Evolutionary conservation across 2,888 invertebrate genomes (phyloP).

Genomic region (Troides helena): DNA sequence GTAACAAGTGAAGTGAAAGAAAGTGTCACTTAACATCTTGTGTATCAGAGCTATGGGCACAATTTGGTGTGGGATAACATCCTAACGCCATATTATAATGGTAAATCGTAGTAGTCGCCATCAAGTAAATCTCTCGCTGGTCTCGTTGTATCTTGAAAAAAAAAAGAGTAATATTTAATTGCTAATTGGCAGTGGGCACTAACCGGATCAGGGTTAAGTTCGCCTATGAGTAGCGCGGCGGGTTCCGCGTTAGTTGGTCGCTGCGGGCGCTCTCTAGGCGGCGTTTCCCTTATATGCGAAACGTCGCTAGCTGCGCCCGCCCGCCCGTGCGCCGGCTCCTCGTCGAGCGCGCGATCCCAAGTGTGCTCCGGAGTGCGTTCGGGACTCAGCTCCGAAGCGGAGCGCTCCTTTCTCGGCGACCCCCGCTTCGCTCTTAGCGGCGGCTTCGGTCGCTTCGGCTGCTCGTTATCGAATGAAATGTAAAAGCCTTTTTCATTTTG

Average conservation of each 20-base stretch:
- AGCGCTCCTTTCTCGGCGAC: constrained; percentile 87
- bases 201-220: constrained; percentile 69
- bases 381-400: constrained; percentile 54
- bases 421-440: constrained; percentile 87
- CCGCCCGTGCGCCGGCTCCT: constrained; percentile 40
- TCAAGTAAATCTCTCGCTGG: no score
- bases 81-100: no score
- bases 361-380: constrained; percentile 57
- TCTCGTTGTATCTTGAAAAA: no score
- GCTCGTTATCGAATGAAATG: constrained; percentile 94
- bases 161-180: no score
- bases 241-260: constrained; percentile 52
- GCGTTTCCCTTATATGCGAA: constrained; percentile 46
- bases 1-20: no score
- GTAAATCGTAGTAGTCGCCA: no score
- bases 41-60: no score
- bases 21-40: no score
- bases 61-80: no score
- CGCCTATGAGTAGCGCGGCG: constrained; percentile 70
- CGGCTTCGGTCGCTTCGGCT: constrained; percentile 93
- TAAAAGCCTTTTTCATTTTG: constrained; percentile 92
- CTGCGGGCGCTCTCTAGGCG: constrained; percentile 48
- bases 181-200: constrained; percentile 23
- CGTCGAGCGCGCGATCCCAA: constrained; percentile 14
- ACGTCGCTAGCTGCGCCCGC: constrained; percentile 33